Conservation (phyloP, 2,113 vertebrate species). For the Pterocles gutturalis region DNA sequence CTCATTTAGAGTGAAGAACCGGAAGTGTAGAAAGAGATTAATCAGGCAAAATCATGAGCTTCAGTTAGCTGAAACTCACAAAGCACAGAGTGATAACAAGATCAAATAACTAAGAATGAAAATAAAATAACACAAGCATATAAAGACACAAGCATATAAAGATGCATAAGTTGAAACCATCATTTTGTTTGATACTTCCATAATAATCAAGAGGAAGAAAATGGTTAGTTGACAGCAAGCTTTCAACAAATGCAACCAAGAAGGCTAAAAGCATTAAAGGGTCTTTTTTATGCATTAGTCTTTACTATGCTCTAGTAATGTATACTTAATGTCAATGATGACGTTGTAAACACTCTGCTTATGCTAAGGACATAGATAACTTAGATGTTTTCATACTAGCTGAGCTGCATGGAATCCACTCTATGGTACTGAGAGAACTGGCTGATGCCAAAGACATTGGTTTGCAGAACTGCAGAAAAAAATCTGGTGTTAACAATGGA, state of each 20-base stretch:
- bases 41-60: not conserved
- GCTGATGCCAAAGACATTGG: not conserved
- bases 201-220: not conserved
- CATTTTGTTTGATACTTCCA: not conserved
- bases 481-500: not conserved
- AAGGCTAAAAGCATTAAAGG: not conserved
- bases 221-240: not conserved
- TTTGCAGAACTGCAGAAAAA: not conserved
- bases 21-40: not conserved
- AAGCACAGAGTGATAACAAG: not conserved
- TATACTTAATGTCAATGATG: not conserved
- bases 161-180: not conserved
- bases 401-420: not conserved
- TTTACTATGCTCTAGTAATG: not conserved
- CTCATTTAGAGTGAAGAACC: not conserved
- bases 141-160: not conserved
- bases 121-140: not conserved
- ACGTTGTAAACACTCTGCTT: not conserved
- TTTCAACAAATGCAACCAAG: not conserved
- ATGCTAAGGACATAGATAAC: not conserved
- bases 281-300: not conserved
- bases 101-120: not conserved
- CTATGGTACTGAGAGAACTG: not conserved
- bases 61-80: not conserved
- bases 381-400: not conserved